These are phyloP conservation scores for Megalopta genalis DNA, from an alignment of 1,140 invertebrate species.

Conservation along the genomic window DNA sequence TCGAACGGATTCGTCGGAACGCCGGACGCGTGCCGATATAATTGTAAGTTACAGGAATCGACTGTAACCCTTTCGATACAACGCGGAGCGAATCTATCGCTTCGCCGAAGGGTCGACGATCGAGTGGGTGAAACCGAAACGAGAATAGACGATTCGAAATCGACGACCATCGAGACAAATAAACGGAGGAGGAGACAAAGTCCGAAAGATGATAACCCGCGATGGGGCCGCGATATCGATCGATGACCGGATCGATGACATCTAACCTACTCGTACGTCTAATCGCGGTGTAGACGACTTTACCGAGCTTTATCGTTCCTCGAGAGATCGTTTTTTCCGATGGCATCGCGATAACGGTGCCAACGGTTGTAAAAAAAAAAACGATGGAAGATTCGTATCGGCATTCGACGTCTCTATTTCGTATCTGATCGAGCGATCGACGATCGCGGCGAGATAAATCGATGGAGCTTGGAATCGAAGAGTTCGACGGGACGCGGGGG, in stretches of 20 bases:
- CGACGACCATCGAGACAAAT: conserved; percentile 33
- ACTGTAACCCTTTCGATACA: too few relatives aligned
- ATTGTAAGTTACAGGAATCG: too few relatives aligned
- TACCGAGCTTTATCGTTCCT: conserved; percentile 49
- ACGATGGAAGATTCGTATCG: conserved; percentile 1
- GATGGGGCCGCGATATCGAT: conserved; percentile 40
- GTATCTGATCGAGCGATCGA: background rate
- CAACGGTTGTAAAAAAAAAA: background rate
- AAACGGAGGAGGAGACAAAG: conserved; percentile 23
- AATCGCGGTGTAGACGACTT: conserved; percentile 57
- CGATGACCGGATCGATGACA: conserved; percentile 50
- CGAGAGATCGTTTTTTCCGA: conserved; percentile 43
- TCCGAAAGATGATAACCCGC: conserved; percentile 20
- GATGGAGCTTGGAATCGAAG: background rate
- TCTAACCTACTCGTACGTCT: conserved; percentile 27
- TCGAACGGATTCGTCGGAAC: too few relatives aligned
- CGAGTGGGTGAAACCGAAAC: too few relatives aligned
- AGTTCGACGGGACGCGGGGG: too few relatives aligned
- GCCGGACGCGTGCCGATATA: too few relatives aligned
- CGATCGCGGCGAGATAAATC: background rate
- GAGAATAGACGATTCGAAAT: background rate
- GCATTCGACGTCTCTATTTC: background rate
- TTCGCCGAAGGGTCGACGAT: too few relatives aligned
- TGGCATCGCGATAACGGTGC: conserved; percentile 14
- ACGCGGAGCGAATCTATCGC: too few relatives aligned